Evolutionary conservation across 1,140 invertebrate species (phyloP), one percentile per base, ranked within the genome.

Genomic region (Pseudomyrmex dendroicus): DNA sequence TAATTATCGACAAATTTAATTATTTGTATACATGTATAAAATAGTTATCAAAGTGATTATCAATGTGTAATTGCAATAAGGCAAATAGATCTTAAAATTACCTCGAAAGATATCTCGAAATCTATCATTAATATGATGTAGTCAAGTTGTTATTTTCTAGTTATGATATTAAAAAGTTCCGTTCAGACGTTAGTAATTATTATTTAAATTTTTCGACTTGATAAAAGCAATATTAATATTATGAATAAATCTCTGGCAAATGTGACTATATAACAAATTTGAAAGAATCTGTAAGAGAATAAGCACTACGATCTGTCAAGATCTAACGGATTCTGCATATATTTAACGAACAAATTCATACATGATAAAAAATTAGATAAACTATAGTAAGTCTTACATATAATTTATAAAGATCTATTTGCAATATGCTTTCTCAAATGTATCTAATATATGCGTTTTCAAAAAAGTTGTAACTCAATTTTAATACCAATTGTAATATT

Each of bases 21-120:
- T 35, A 35, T 35, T 35, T 89, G 78, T 84, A 89, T 83, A 90
- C 88, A 63, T 62, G 82, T 92, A 89, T 85, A 92, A 92, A 91
- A 91, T 91, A 90, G 87, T 78, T 92, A 91, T 89, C 87, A 90
- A 91, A 70, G 87, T 82, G 67, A 76, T 87, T 85, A 92, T 89
- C 82, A 85, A 89, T 91, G 87, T 90, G 84, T 87, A 87, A 91
- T 80, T 90, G 87, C 73, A 85, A 83, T 92, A 92, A 92, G 91
- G 91, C 91, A 92, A 91, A 89, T 90, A 80, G 83, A 88, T 84
- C 85, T 35, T 35, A 35, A 35, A 35, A 35, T 35, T 35, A 35
- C 5, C 5, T 91, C 87, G 89, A 91, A 86, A 66, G 83, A 63
- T 68, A 64, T 35, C 86, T 86, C 86, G 20, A 84, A 89, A 87